phyloP scores from a whole-genome alignment of 2,797 vertebrate genomes.

The Euthynnus affinis region DNA sequence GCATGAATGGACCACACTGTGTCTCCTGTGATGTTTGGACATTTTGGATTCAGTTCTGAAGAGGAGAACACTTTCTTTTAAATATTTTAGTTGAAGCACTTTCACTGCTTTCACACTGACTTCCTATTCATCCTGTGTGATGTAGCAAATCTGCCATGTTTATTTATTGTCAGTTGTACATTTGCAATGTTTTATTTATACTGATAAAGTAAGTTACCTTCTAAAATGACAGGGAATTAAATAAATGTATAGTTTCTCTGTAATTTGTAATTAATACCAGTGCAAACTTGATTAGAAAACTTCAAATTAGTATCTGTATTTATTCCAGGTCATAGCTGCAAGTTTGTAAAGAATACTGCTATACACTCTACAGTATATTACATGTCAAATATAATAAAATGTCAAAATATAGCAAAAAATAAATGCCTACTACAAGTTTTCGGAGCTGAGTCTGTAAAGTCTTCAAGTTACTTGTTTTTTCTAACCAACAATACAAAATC shows the following conservation, averaged over 20 bases:
- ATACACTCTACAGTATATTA: not conserved
- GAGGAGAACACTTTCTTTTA: slow-evolving; percentile 16
- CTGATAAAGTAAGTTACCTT: slow-evolving; percentile 1
- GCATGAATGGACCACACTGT: slow-evolving; percentile 27
- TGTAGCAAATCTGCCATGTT: slow-evolving; percentile 14
- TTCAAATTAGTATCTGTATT: slow-evolving; percentile 12
- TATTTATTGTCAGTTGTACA: slow-evolving; percentile 51
- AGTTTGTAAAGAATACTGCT: not conserved
- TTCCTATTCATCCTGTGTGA: slow-evolving; percentile 9
- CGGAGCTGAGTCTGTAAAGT: no score
- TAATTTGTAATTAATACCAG: not conserved
- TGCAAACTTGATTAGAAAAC: not conserved
- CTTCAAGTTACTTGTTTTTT: no score
- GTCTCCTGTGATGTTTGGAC: slow-evolving; percentile 11
- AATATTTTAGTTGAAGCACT: not conserved
- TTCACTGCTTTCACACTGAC: slow-evolving; percentile 25
- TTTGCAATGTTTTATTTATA: slow-evolving; percentile 41
- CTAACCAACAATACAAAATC: no score
- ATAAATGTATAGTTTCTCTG: not conserved
- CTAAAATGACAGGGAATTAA: not conserved
- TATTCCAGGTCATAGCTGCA: not conserved
- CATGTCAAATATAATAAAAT: not conserved
- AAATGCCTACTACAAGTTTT: no score
- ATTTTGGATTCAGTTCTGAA: slow-evolving; percentile 7
- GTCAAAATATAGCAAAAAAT: no score